A percentile compares a stretch with the other conserved stretches of the same genome.
These are phyloP conservation scores for Acridotheres tristis DNA, from an alignment of 2,797 vertebrate genomes.

Conservation along the genomic window DNA sequence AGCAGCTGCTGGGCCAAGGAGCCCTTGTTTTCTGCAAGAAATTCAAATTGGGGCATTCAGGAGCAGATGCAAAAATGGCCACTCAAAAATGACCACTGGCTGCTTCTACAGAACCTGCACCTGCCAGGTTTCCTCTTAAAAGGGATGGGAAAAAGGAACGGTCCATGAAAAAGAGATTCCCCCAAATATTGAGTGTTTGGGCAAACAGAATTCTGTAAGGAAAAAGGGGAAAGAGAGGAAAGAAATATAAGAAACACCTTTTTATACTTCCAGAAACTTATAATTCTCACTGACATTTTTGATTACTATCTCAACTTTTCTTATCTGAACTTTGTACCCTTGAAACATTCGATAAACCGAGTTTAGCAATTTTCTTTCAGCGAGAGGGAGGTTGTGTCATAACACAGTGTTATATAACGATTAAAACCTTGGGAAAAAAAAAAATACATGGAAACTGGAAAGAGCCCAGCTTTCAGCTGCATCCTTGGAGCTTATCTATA, in stretches of 20 bases:
- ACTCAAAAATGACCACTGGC: background rate
- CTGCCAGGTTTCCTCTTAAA: background rate
- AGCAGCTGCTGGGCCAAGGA: background rate
- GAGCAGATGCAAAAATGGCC: background rate
- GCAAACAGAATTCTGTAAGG: background rate
- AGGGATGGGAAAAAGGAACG: background rate
- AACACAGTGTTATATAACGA: conserved; percentile 29
- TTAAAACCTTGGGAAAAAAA: conserved; percentile 31
- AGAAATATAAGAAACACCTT: background rate
- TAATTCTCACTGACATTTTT: conserved; percentile 38
- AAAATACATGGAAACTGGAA: conserved; percentile 41
- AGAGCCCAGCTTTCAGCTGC: conserved; percentile 55
- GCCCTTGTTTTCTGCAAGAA: background rate
- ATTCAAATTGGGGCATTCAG: background rate
- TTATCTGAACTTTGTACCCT: conserved; percentile 64
- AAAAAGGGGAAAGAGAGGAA: background rate
- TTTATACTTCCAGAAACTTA: background rate
- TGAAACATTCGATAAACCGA: conserved; percentile 42
- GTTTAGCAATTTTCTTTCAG: conserved; percentile 64
- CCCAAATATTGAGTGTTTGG: background rate
- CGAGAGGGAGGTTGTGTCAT: conserved; percentile 31
- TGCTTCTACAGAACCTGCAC: background rate
- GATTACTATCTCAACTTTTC: conserved; percentile 34
- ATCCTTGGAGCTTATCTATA: conserved; percentile 64
- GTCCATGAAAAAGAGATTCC: background rate